Percentiles rank a stretch among this genome's conserved stretches.
Evolutionary conservation across 2,113 vertebrate genomes (phyloP).

Genomic region (Gavia stellata): DNA sequence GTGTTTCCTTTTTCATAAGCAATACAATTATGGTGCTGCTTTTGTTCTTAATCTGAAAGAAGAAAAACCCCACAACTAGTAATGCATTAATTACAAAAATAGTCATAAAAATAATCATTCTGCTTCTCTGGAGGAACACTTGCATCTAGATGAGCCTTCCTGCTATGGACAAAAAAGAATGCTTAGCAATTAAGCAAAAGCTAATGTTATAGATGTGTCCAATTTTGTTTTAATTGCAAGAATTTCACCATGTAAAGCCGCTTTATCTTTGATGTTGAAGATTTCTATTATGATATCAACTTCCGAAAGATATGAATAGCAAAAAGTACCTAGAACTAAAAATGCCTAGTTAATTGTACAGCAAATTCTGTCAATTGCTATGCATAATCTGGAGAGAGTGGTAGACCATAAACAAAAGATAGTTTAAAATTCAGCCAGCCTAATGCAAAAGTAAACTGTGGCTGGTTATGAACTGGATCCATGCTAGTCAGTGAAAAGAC

Average conservation of each 20-base stretch:
- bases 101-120: conserved; percentile 11
- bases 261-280: conserved; percentile 1
- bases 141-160: conserved; percentile 16
- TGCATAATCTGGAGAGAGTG: neutral
- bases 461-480: neutral
- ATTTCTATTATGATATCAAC: neutral
- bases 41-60: neutral
- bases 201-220: neutral
- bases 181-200: neutral
- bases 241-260: neutral
- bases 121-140: neutral
- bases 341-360: neutral
- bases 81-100: conserved; percentile 9
- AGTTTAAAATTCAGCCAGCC: neutral
- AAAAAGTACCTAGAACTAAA: neutral
- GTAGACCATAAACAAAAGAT: neutral
- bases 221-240: conserved; percentile 15
- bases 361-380: neutral
- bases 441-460: neutral
- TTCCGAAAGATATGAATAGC: neutral
- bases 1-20: neutral
- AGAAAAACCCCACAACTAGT: neutral
- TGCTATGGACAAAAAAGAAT: neutral
- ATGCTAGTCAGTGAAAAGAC: neutral
- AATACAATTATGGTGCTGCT: neutral